Base-by-base conservation (phyloP, 1,140 invertebrate species). In the Teleogryllus occipitalis region DNA sequence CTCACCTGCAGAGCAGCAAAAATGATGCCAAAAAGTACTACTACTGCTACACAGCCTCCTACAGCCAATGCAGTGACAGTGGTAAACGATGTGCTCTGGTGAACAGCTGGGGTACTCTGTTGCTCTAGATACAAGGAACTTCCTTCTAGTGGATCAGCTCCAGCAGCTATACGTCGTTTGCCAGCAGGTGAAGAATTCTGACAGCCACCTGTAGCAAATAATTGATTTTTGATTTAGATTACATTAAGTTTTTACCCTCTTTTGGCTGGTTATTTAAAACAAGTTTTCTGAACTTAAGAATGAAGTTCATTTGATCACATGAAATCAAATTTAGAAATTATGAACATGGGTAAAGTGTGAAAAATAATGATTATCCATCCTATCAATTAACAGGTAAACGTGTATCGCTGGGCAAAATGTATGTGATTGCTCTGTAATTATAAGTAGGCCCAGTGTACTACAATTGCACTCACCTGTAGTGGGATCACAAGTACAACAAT, bases 161-260 rank as follows among this genome's bases (percentile, higher is more conserved):
- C 86, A 81, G 90, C 86, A 3, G 92, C 90, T 75, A 93, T 93
- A 74, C 92, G 88, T n/a, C 93, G 87, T 83, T 94, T 93, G 27
- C 92, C 92, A 47, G 91, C 92, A 21, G 92, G 91, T 0, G 92
- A 92, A n/a, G 90, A 91, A 82, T 91, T 92, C 83, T 84, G 83
- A 77, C 84, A 85, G 77, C 83, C 83, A 15, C 84, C 84, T 84
- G 79, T 76, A 81, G 79, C 47, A 46, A 39, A 65, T 8, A 47
- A 49, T 39, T 39, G 27, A 39, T 39, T 39, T 39, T 39, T 39
- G 1, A 39, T 1, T 39, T 39, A 2, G 1, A 2, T 39, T 1
- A 39, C 27, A 39, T 39, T 39, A 39, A 39, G 27, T 39, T 39
- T 39, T 39, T 5, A 39, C 27, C 27, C 27, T 39, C 27, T 39